A percentile compares a stretch with the other conserved stretches of the same genome.
phyloP scores from a whole-genome alignment of 2,797 vertebrate genomes.

The Protonibea diacanthus region DNA sequence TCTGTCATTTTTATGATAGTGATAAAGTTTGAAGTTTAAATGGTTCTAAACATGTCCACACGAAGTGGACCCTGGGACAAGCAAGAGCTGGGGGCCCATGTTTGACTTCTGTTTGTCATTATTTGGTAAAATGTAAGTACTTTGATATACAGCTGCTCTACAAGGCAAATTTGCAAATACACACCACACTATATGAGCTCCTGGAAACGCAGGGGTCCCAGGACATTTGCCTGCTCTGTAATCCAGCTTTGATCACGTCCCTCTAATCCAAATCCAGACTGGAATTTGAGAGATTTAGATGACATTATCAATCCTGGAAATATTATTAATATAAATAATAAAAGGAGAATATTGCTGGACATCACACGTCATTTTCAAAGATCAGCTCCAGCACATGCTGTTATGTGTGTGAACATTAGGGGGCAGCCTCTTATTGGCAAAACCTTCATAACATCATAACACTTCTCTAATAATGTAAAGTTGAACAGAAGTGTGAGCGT shows the following conservation, averaged over 20 bases:
- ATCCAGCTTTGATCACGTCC: neutral
- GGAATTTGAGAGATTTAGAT: neutral
- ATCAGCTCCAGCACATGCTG: neutral
- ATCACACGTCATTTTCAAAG: neutral
- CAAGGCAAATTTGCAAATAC: too few relatives aligned
- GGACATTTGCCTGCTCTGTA: too few relatives aligned
- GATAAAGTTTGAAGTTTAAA: too few relatives aligned
- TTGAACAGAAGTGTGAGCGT: neutral
- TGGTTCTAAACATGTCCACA: neutral
- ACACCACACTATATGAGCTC: too few relatives aligned
- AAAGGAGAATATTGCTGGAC: neutral
- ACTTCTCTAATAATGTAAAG: neutral
- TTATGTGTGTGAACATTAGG: slow-evolving; percentile 14
- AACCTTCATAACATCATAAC: neutral
- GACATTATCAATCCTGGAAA: neutral
- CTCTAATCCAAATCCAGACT: neutral
- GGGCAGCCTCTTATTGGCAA: slow-evolving; percentile 20
- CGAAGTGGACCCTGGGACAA: neutral
- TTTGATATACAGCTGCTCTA: neutral
- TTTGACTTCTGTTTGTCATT: neutral
- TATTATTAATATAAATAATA: neutral
- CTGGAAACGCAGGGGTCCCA: too few relatives aligned
- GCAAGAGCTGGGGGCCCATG: neutral
- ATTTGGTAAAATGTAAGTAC: neutral
- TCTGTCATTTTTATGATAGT: neutral